These are phyloP conservation scores for Gambusia holbrooki DNA, from an alignment of 2,113 vertebrate genomes.

Conservation along the genomic window DNA sequence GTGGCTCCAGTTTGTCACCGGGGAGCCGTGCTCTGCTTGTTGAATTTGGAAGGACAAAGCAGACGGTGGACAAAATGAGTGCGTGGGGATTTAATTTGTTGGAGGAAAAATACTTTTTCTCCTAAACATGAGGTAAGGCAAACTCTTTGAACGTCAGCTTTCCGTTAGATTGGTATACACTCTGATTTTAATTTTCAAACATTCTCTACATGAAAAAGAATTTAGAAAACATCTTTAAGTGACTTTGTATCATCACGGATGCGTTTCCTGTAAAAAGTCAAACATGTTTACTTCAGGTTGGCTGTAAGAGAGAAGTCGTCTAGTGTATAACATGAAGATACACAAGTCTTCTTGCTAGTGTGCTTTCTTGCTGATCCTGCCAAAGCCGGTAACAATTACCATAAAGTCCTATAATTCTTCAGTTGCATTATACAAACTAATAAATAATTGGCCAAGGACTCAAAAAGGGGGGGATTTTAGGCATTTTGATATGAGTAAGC, in stretches of 20 bases:
- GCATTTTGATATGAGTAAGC: neutral
- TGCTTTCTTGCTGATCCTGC: slow-evolving; percentile 5
- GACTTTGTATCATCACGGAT: too few relatives aligned
- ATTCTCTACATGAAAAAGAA: too few relatives aligned
- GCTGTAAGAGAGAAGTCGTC: too few relatives aligned
- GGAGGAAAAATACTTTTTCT: slow-evolving; percentile 7
- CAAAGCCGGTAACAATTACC: neutral
- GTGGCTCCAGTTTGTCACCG: slow-evolving; percentile 3
- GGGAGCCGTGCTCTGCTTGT: slow-evolving; percentile 30
- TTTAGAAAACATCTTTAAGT: too few relatives aligned
- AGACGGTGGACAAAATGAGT: slow-evolving; percentile 24
- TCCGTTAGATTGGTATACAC: slow-evolving; percentile 2
- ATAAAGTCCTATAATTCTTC: neutral
- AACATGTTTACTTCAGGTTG: too few relatives aligned
- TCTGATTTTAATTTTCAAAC: too few relatives aligned
- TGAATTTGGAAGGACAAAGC: slow-evolving; percentile 37
- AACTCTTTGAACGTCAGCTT: slow-evolving; percentile 19
- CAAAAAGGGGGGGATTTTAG: neutral
- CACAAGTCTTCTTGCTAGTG: too few relatives aligned
- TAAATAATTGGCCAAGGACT: neutral
- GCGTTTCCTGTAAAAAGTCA: too few relatives aligned
- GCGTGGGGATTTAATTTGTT: slow-evolving; percentile 18
- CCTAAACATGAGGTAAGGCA: slow-evolving; percentile 13
- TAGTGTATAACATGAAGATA: too few relatives aligned
- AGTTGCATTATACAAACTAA: slow-evolving; percentile 9